These are phyloP conservation scores for Numenius arquata DNA, from an alignment of 2,113 vertebrate genomes.

Conservation along the genomic window DNA sequence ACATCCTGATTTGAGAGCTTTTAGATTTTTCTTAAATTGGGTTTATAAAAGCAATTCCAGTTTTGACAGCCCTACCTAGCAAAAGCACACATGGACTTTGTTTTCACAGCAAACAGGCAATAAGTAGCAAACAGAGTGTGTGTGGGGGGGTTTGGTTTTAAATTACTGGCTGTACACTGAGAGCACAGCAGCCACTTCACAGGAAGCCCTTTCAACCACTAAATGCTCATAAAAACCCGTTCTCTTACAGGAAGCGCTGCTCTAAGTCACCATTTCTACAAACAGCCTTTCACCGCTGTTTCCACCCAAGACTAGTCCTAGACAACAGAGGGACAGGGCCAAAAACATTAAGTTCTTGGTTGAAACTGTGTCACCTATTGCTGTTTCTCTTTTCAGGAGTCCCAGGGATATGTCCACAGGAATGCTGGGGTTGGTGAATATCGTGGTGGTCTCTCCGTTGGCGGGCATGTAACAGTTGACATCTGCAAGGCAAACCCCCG, in stretches of 20 bases:
- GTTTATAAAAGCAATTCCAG: not conserved
- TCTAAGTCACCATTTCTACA: fast-evolving
- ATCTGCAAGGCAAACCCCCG: conserved; percentile 48
- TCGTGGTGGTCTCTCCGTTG: conserved; percentile 86
- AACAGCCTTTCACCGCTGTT: fast-evolving
- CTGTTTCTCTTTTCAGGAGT: conserved; percentile 89
- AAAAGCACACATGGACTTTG: fast-evolving
- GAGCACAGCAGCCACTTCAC: not conserved
- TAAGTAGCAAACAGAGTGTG: fast-evolving
- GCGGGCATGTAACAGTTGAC: conserved; percentile 94
- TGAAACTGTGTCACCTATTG: conserved; percentile 73
- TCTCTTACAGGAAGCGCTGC: not conserved
- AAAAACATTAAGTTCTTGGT: fast-evolving
- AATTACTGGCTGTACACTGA: fast-evolving
- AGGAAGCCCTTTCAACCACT: not conserved
- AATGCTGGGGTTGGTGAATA: conserved; percentile 91
- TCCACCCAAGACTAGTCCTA: fast-evolving
- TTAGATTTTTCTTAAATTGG: not conserved
- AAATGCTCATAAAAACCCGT: not conserved
- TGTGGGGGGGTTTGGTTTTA: no score
- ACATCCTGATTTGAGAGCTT: not conserved
- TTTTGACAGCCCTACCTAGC: not conserved
- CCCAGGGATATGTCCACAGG: conserved; percentile 93
- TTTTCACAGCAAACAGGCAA: not conserved
- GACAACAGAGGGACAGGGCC: fast-evolving